A percentile compares a stretch with the other conserved stretches of the same genome.
Conservation (phyloP, 2,888 invertebrate genomes). For the Melolontha melolontha region DNA sequence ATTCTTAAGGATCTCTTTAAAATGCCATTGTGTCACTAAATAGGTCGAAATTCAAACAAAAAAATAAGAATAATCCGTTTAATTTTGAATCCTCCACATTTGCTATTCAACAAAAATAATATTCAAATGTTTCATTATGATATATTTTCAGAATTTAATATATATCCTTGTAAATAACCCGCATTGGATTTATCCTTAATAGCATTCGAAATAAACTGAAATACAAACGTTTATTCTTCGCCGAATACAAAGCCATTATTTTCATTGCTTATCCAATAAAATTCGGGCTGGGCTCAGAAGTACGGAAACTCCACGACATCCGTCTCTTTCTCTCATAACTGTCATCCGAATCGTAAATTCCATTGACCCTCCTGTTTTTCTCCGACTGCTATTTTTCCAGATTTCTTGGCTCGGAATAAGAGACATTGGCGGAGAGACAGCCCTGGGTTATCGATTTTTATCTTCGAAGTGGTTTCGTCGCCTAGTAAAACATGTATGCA, state of each 20-base stretch:
- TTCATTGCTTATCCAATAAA: constrained; percentile 33
- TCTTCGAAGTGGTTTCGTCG: neutral
- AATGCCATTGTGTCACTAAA: too few species aligned
- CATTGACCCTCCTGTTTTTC: constrained; percentile 30
- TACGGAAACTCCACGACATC: constrained; percentile 22
- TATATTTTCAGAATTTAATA: neutral
- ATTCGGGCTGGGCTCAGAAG: constrained; percentile 17
- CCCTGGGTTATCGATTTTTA: constrained; percentile 21
- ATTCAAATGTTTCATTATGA: constrained; percentile 6
- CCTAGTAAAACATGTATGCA: constrained; percentile 2
- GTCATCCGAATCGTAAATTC: constrained; percentile 30
- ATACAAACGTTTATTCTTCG: constrained; percentile 18
- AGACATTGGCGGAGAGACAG: neutral
- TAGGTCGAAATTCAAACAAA: too few species aligned
- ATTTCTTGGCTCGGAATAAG: constrained; percentile 22
- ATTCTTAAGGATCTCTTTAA: too few species aligned
- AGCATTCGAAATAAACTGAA: neutral
- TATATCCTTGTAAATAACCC: constrained; percentile 4
- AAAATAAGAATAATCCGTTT: too few species aligned
- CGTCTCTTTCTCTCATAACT: constrained; percentile 22
- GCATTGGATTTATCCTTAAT: constrained; percentile 9
- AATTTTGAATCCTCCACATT: too few species aligned
- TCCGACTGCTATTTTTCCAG: constrained; percentile 19
- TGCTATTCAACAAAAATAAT: too few species aligned
- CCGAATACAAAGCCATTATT: constrained; percentile 27